Evolutionary conservation across 2,113 vertebrate species (phyloP).

Genomic region (Plestiodon gilberti): DNA sequence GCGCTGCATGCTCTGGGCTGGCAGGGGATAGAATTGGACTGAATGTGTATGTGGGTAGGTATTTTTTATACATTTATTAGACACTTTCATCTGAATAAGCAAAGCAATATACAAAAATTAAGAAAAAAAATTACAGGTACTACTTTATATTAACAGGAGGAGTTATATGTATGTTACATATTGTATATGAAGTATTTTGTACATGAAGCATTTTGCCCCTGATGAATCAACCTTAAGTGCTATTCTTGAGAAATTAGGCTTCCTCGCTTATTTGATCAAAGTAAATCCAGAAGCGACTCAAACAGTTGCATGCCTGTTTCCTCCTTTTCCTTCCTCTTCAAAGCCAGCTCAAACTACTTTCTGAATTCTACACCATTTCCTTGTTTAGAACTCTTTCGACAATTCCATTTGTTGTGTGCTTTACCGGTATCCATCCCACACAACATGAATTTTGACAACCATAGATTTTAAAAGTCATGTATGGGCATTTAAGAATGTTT

Average conservation of each 20-base stretch:
- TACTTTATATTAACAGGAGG: no score
- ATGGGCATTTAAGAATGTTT: not conserved
- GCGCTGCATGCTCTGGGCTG: no score
- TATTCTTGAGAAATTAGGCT: not conserved
- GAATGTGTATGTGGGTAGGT: not conserved
- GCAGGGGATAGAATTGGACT: no score
- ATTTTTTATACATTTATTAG: not conserved
- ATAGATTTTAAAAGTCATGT: not conserved
- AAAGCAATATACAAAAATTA: no score
- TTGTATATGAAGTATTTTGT: no score
- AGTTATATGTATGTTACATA: no score
- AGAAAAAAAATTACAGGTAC: no score
- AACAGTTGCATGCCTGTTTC: not conserved
- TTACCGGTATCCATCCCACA: not conserved
- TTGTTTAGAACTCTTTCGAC: not conserved
- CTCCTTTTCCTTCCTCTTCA: rapidly evolving
- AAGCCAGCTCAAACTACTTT: not conserved
- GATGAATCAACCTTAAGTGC: not conserved
- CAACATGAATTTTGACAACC: not conserved
- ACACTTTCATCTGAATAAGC: no score
- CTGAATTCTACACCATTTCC: no score
- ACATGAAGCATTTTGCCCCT: not conserved
- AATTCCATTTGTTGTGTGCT: not conserved
- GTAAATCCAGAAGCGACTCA: not conserved
- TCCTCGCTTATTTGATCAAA: not conserved